Evolutionary conservation across 2,113 vertebrate species (phyloP).

Genomic region (Oreotrochilus melanogaster): DNA sequence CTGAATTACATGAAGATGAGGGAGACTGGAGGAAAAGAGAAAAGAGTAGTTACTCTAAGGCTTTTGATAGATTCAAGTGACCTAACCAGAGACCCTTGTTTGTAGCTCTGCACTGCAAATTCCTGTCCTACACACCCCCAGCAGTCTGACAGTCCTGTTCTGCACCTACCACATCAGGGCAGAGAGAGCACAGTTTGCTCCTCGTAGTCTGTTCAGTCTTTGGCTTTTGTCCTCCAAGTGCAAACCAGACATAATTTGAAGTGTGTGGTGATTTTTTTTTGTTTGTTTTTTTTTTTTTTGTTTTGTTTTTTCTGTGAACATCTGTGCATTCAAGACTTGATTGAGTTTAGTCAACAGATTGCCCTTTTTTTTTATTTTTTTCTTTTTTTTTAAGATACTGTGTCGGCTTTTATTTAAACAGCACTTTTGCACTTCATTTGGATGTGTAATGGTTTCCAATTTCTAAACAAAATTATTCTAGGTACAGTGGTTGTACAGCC

Average conservation of each 20-base stretch:
- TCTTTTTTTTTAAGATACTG: not conserved
- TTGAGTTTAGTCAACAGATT: not conserved
- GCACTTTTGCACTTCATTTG: conserved; percentile 76
- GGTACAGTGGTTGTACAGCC: conserved; percentile 95
- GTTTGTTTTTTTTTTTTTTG: too few relatives aligned
- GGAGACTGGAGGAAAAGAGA: not conserved
- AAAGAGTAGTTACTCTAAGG: not conserved
- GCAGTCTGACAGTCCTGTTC: not conserved
- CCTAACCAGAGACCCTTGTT: not conserved
- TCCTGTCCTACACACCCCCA: not conserved
- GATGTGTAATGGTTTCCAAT: conserved; percentile 81
- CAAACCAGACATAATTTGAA: not conserved
- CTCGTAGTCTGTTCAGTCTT: not conserved
- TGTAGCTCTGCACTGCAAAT: not conserved
- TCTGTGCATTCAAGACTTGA: conserved; percentile 1
- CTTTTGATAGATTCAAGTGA: not conserved
- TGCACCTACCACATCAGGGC: not conserved
- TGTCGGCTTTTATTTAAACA: conserved; percentile 47
- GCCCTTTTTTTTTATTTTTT: not conserved
- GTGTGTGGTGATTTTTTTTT: not conserved
- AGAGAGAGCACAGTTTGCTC: not conserved
- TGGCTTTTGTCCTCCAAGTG: not conserved
- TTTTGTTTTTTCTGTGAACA: not conserved
- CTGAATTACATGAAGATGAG: not conserved
- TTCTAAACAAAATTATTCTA: conserved; percentile 84